A percentile compares a stretch with the other conserved stretches of the same genome.
Conservation (phyloP, 2,797 vertebrate species). For the Gorsachius magnificus region DNA sequence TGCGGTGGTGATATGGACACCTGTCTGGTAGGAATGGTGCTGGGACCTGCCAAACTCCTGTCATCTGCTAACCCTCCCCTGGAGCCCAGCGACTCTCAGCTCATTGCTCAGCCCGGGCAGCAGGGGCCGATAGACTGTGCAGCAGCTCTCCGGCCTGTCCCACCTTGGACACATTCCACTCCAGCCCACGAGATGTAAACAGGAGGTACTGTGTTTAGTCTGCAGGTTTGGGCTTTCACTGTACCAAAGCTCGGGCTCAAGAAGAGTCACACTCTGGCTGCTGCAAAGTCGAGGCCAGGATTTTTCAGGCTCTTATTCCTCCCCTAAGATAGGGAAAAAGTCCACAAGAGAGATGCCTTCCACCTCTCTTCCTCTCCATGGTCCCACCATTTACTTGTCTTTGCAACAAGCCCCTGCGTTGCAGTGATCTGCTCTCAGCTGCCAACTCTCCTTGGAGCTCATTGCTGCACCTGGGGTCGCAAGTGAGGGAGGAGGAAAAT, state of each 20-base stretch:
- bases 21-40: not conserved
- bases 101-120: not conserved
- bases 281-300: not conserved
- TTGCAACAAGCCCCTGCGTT: not conserved
- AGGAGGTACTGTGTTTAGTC: conserved; percentile 57
- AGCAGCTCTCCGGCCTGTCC: not conserved
- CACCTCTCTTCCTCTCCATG: not conserved
- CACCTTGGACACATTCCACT: not conserved
- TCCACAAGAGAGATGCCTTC: not conserved
- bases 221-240: conserved; percentile 43
- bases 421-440: not conserved
- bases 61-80: not conserved
- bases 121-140: fast-evolving
- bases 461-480: not conserved
- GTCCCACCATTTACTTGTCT: not conserved
- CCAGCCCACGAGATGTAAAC: conserved; percentile 33
- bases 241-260: not conserved
- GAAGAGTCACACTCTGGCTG: not conserved
- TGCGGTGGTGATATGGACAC: not conserved
- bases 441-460: not conserved
- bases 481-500: not conserved
- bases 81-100: not conserved
- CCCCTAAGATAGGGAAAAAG: not conserved
- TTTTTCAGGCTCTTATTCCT: not conserved
- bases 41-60: conserved; percentile 41